Percentiles rank a stretch among this genome's conserved stretches.
These are phyloP conservation scores for Magallana ariakensis DNA, from an alignment of 1,140 invertebrate species.

Conservation along the genomic window DNA sequence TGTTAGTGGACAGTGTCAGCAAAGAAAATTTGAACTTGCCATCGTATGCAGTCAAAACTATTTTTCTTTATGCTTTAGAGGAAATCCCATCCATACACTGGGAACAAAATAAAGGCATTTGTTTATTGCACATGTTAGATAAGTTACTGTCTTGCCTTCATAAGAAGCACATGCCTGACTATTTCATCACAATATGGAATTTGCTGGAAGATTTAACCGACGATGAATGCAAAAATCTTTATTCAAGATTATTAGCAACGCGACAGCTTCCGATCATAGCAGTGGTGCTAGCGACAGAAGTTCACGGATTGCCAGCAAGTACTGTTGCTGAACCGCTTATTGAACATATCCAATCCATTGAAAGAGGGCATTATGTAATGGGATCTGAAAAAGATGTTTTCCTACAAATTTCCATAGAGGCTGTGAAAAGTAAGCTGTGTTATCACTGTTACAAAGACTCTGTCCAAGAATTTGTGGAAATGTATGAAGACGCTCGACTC, in stretches of 20 bases:
- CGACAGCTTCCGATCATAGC: slow-evolving; percentile 9
- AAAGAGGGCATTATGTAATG: neutral
- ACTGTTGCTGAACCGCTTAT: neutral
- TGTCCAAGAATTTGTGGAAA: neutral
- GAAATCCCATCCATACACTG: neutral
- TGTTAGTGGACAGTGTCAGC: neutral
- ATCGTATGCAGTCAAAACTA: neutral
- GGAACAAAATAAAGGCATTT: neutral
- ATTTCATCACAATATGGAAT: slow-evolving; percentile 13
- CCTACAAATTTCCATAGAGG: neutral
- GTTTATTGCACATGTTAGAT: slow-evolving; percentile 3
- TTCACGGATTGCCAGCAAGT: neutral
- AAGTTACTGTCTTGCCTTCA: neutral
- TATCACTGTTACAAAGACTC: neutral
- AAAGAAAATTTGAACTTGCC: neutral
- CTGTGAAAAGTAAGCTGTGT: neutral
- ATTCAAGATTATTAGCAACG: neutral
- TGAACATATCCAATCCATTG: neutral
- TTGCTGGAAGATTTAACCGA: neutral
- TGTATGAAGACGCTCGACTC: neutral
- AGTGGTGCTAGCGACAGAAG: neutral
- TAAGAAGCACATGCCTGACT: neutral
- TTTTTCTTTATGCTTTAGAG: neutral
- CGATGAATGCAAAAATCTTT: neutral
- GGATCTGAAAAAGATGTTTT: slow-evolving; percentile 12